Evolutionary conservation across 2,888 invertebrate genomes (phyloP).

Genomic region (Cerastoderma edule): DNA sequence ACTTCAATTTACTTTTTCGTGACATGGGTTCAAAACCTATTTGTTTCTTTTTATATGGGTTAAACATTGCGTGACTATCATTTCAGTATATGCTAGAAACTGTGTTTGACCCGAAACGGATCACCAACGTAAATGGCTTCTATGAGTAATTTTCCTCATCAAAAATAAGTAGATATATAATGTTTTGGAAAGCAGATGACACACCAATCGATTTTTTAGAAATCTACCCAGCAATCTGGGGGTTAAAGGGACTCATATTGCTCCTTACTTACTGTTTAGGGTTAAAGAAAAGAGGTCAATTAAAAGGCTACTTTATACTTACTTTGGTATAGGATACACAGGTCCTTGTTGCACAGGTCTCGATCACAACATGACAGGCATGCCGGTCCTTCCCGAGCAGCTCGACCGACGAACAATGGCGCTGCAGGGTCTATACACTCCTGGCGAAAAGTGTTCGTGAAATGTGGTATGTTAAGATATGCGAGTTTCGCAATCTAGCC

Average conservation of each 20-base stretch:
- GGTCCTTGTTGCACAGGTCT: slow-evolving; percentile 7
- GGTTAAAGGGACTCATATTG: neutral
- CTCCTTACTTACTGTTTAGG: neutral
- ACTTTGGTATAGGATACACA: slow-evolving; percentile 6
- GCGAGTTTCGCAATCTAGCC: too few relatives aligned
- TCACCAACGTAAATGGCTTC: too few relatives aligned
- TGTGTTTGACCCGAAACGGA: too few relatives aligned
- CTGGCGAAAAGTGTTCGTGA: neutral
- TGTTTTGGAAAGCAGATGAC: neutral
- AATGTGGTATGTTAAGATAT: too few relatives aligned
- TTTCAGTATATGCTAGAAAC: too few relatives aligned
- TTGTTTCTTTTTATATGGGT: too few relatives aligned
- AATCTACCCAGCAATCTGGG: neutral
- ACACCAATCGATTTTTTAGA: neutral
- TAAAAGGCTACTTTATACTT: neutral
- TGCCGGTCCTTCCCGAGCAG: neutral
- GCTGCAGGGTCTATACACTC: neutral
- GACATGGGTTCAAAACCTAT: too few relatives aligned
- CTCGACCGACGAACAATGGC: neutral
- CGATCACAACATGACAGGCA: slow-evolving; percentile 7
- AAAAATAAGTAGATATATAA: neutral
- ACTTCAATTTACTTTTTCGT: too few relatives aligned
- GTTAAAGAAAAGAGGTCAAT: neutral
- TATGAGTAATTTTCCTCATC: neutral
- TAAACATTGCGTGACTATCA: too few relatives aligned